Evolutionary conservation across 2,797 vertebrate genomes (phyloP).

Genomic region (Malurus splendens): DNA sequence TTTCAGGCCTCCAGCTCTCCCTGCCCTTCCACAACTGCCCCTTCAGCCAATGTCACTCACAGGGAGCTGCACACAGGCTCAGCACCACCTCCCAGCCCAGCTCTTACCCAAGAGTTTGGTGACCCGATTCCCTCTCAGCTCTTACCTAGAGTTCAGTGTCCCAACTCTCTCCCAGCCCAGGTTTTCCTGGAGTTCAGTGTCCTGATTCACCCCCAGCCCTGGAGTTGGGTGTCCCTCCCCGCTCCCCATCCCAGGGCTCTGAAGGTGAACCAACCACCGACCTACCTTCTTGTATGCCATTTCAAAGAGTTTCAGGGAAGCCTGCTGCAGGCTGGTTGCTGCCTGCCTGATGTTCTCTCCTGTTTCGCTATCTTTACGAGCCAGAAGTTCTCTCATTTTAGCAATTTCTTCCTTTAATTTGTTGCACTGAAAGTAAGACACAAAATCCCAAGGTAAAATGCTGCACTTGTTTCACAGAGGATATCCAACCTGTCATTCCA

Average conservation of each 20-base stretch:
- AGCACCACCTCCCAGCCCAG: not conserved
- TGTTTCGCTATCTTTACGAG: slow-evolving; percentile 91
- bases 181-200: rapidly evolving
- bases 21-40: not conserved
- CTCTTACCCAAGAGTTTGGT: not conserved
- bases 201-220: no score
- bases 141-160: no score
- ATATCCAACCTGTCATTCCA: not conserved
- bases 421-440: slow-evolving; percentile 78
- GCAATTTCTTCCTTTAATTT: slow-evolving; percentile 92
- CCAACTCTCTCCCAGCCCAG: not conserved
- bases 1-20: not conserved
- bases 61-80: not conserved
- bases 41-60: not conserved
- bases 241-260: rapidly evolving
- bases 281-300: slow-evolving; percentile 98
- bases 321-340: slow-evolving; percentile 88
- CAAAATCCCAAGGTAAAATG: not conserved
- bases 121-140: no score
- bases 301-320: slow-evolving; percentile 95
- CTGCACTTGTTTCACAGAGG: not conserved
- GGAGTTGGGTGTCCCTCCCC: rapidly evolving
- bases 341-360: slow-evolving; percentile 95
- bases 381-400: slow-evolving; percentile 88
- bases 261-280: not conserved